Conservation (phyloP, 2,888 invertebrate genomes). For the Parthenolecanium corni region DNA sequence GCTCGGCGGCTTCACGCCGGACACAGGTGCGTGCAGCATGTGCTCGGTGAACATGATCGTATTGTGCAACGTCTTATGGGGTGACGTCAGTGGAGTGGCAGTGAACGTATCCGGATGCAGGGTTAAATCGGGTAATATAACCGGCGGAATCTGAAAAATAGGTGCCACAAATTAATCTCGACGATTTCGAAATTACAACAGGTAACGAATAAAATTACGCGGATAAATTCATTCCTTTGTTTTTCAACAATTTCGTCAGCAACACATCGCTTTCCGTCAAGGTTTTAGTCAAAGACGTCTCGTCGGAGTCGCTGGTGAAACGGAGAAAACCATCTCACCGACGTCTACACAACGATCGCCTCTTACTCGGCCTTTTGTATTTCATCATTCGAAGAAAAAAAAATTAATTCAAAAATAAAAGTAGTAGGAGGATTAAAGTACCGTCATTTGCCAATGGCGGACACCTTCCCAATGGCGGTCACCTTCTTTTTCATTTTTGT, state of each 20-base stretch:
- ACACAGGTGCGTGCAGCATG: constrained; percentile 22
- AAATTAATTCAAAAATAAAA: no score
- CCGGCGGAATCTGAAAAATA: constrained; percentile 28
- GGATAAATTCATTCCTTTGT: not conserved
- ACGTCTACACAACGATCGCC: not conserved
- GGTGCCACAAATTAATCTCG: not conserved
- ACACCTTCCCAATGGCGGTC: no score
- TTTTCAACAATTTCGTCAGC: not conserved
- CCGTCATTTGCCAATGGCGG: no score
- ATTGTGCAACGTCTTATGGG: constrained; percentile 22
- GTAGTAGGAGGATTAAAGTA: no score
- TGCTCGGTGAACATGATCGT: constrained; percentile 25
- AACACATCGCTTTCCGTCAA: not conserved
- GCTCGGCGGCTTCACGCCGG: constrained; percentile 13
- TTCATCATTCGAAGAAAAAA: not conserved
- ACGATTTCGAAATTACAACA: not conserved
- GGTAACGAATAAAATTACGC: not conserved
- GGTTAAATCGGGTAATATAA: constrained; percentile 31
- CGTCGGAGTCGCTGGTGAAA: not conserved
- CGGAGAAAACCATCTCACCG: not conserved
- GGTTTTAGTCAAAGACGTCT: not conserved
- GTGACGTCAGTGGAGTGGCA: constrained; percentile 29
- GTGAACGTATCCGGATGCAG: constrained; percentile 32
- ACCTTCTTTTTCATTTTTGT: no score
- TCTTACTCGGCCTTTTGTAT: constrained; percentile 7